Percentiles rank a stretch among this genome's conserved stretches.
Conservation (phyloP, 2,888 invertebrate genomes). For the Andrena fulva region DNA sequence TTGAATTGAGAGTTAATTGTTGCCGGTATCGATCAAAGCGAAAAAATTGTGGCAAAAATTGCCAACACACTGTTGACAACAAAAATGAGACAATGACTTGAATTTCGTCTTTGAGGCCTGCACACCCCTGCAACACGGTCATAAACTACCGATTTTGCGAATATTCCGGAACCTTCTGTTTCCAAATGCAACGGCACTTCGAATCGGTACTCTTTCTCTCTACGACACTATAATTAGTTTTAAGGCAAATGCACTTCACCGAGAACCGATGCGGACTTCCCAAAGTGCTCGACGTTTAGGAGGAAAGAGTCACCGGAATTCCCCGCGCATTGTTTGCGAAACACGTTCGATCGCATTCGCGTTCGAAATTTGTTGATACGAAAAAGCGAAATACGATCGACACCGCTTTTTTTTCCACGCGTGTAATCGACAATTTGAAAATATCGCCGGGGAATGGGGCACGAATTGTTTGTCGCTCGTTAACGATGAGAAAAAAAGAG, state of each 20-base stretch:
- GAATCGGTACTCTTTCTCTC: too few species aligned
- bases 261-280: too few species aligned
- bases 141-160: too few species aligned
- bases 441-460: constrained; percentile 18
- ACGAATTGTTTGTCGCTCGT: constrained; percentile 29
- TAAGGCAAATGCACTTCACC: too few species aligned
- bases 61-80: too few species aligned
- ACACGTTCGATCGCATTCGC: not conserved
- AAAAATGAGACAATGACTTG: too few species aligned
- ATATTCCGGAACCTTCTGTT: too few species aligned
- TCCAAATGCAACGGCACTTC: too few species aligned
- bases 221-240: too few species aligned
- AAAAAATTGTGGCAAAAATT: not conserved
- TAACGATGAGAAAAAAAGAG: constrained; percentile 18
- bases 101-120: too few species aligned
- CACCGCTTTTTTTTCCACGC: constrained; percentile 1
- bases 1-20: constrained; percentile 27
- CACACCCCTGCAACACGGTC: too few species aligned
- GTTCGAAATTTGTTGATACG: constrained; percentile 7
- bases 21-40: not conserved
- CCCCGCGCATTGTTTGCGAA: constrained; percentile 5
- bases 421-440: constrained; percentile 40
- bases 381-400: constrained; percentile 22
- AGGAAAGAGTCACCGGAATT: not conserved
- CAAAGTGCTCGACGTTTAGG: not conserved